phyloP scores from a whole-genome alignment of 2,113 vertebrate species.

The human region DNA sequence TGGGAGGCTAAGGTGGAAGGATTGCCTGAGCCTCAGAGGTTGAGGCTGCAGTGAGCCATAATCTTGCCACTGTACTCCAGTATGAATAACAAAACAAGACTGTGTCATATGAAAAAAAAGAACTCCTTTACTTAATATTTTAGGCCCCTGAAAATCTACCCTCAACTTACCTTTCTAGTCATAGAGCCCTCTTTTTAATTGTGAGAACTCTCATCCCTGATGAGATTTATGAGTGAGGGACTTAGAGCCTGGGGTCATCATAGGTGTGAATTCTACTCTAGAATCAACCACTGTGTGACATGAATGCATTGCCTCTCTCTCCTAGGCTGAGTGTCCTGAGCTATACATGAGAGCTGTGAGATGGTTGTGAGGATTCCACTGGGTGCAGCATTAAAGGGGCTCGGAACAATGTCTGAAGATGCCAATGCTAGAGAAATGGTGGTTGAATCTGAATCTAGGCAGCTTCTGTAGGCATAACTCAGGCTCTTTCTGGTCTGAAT shows the following conservation, averaged over 20 bases:
- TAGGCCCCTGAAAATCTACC: neutral
- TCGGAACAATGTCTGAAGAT: neutral
- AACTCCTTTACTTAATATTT: neutral
- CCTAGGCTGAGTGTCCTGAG: neutral
- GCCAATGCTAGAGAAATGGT: no score
- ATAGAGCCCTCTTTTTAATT: neutral
- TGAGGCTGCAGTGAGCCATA: no score
- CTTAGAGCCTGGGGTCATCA: rapidly evolving
- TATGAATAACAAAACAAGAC: no score
- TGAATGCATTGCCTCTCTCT: neutral
- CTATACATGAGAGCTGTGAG: neutral
- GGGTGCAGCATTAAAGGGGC: neutral
- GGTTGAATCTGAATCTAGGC: neutral
- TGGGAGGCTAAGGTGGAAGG: no score
- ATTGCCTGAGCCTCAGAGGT: no score
- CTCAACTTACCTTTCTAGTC: neutral
- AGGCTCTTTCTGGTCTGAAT: neutral
- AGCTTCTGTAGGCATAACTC: no score
- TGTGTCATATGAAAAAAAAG: no score
- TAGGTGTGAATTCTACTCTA: neutral
- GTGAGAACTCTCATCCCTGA: no score
- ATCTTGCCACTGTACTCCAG: no score
- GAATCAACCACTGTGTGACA: neutral
- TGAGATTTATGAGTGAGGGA: neutral
- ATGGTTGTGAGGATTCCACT: neutral